Evolutionary conservation across 2,797 vertebrate species (phyloP).

Genomic region (Melanotaenia maccullochi): DNA sequence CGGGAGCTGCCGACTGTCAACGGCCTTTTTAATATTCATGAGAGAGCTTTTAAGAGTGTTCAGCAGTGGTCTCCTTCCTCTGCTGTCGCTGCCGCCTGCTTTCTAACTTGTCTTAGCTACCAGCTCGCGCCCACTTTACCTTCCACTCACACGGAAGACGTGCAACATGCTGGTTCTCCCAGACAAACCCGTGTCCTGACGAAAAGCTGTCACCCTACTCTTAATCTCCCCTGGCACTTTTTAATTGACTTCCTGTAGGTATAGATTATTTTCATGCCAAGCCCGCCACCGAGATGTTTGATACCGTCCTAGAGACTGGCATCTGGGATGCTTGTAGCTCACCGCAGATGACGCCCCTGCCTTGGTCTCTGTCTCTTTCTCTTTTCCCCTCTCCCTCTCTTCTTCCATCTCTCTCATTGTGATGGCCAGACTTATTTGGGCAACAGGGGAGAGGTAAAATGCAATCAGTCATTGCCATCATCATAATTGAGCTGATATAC

Average conservation of each 20-base stretch:
- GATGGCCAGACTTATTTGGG: slow-evolving; percentile 76
- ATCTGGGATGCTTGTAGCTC: slow-evolving; percentile 77
- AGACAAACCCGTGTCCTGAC: slow-evolving; percentile 86
- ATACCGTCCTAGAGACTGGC: slow-evolving; percentile 80
- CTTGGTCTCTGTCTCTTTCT: slow-evolving; percentile 43
- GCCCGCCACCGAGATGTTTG: slow-evolving; percentile 87
- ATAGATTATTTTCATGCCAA: slow-evolving; percentile 90
- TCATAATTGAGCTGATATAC: slow-evolving; percentile 81
- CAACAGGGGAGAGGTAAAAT: slow-evolving; percentile 74
- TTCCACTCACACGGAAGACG: slow-evolving; percentile 57
- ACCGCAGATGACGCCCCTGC: slow-evolving; percentile 63
- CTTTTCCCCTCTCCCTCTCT: slow-evolving; percentile 26
- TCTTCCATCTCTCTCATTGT: slow-evolving; percentile 46
- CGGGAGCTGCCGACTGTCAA: slow-evolving; percentile 88
- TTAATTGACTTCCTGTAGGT: slow-evolving; percentile 96
- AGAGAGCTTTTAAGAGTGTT: slow-evolving; percentile 89
- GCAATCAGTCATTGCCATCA: slow-evolving; percentile 81
- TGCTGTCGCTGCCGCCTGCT: slow-evolving; percentile 35
- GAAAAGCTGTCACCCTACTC: slow-evolving; percentile 90
- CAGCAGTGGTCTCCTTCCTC: slow-evolving; percentile 71
- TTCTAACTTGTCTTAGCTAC: slow-evolving; percentile 52
- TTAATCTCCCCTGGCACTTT: slow-evolving; percentile 94
- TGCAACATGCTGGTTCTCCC: slow-evolving; percentile 47
- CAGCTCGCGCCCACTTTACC: slow-evolving; percentile 55
- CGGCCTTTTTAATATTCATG: slow-evolving; percentile 95